Conservation (phyloP, 2,113 vertebrate species). For the Rattus norvegicus region GRCr8 NC_086022.1:45540501-45541000, state of each 20-base stretch:
- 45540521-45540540: neutral
- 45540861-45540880: neutral
- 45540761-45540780: neutral
- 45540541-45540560: neutral
- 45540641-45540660: neutral
- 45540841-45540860: neutral
- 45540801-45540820: neutral
- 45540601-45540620: neutral
- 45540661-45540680: neutral
- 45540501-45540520: neutral
- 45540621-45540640: neutral
- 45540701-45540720: neutral
- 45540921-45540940: neutral
- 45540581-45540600: neutral
- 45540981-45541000: neutral
- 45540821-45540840: neutral
- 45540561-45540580: neutral
- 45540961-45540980: neutral
- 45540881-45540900: neutral
- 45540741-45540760: neutral
- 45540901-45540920: neutral
- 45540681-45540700: neutral
- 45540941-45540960: neutral
- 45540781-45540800: neutral
- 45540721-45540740: neutral